These are phyloP conservation scores for Coleophora deauratella DNA, from an alignment of 2,888 invertebrate species.

Conservation along the genomic window DNA sequence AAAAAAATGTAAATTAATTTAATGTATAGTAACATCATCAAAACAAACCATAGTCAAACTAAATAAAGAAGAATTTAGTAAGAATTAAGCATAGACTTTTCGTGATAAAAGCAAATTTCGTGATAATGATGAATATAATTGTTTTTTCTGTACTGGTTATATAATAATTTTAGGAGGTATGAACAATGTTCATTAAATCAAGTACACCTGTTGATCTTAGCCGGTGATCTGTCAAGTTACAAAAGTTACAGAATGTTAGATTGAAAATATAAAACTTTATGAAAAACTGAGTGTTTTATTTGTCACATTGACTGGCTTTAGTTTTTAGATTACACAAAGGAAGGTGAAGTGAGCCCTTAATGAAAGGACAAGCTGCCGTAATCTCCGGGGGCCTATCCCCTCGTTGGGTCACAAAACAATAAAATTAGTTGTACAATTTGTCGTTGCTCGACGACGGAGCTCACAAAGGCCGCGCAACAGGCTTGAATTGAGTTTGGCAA, in stretches of 20 bases:
- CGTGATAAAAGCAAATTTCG: constrained; percentile 71
- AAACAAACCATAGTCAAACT: constrained; percentile 41
- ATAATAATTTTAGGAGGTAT: constrained; percentile 66
- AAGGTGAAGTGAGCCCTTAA: constrained; percentile 5
- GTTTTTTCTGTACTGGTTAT: constrained; percentile 69
- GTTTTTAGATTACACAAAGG: not conserved
- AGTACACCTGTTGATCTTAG: constrained; percentile 67
- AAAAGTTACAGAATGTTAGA: constrained; percentile 69
- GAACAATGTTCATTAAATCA: constrained; percentile 70
- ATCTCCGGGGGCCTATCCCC: too few relatives aligned
- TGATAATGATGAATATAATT: constrained; percentile 62
- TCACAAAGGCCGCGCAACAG: constrained; percentile 31
- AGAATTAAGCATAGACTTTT: constrained; percentile 63
- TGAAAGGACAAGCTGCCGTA: not conserved
- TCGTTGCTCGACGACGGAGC: not conserved
- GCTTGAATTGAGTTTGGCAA: constrained; percentile 53
- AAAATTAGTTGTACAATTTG: not conserved
- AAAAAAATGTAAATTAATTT: not conserved
- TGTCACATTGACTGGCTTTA: not conserved
- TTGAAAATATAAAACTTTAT: constrained; percentile 69
- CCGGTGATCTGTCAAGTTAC: constrained; percentile 68
- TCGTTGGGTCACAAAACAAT: too few relatives aligned
- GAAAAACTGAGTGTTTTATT: constrained; percentile 46
- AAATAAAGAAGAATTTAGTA: constrained; percentile 68
- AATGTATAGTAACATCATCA: constrained; percentile 19